Evolutionary conservation across 2,113 vertebrate genomes (phyloP), one percentile per base, ranked within the genome.

Genomic region (Bettongia penicillata): DNA sequence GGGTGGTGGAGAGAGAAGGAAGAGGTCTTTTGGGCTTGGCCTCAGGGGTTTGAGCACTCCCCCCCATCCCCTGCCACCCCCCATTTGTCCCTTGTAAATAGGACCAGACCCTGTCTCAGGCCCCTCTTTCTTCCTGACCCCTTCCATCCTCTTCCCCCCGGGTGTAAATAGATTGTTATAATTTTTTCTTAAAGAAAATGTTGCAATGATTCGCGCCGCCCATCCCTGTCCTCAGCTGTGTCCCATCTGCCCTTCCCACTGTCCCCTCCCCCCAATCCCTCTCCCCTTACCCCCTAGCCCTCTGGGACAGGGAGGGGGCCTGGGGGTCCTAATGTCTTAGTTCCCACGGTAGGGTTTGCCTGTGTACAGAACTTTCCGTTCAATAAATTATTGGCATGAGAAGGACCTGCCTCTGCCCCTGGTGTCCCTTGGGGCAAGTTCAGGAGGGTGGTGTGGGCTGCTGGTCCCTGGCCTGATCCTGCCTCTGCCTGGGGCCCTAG

Each of bases 311-410:
- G 97, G 92, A 47, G 37, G 43, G 19, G 61, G n/a, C 95, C 31
- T 16, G 12, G 90, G 14, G 89, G 91, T 93, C 97, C 97, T 95
- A 94, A 96, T 95, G 97, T 98, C 97, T 98, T 98, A 97, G 98
- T 97, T 97, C 97, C 96, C 98, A 97, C 97, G 97, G 97, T 98
- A 98, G 98, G 97, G 98, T 98, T 98, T 98, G 98, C 98, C 98
- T 98, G 98, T 98, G 98, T 98, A 98, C 98, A 98, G 98, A 98
- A 97, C 98, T 53, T 50, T 97, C 98, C 96, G 93, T 98, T 98
- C 98, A 98, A 98, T 98, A 98, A 98, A 98, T 98, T 98, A 98
- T 98, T 98, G 98, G 98, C 98, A 98, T 98, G 98, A 98, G 98
- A 98, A 97, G 97, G 93, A 96, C 94, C 92, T 97, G 96, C 93